Conservation (phyloP, 2,113 vertebrate species). For the Poeciliopsis occidentalis region DNA sequence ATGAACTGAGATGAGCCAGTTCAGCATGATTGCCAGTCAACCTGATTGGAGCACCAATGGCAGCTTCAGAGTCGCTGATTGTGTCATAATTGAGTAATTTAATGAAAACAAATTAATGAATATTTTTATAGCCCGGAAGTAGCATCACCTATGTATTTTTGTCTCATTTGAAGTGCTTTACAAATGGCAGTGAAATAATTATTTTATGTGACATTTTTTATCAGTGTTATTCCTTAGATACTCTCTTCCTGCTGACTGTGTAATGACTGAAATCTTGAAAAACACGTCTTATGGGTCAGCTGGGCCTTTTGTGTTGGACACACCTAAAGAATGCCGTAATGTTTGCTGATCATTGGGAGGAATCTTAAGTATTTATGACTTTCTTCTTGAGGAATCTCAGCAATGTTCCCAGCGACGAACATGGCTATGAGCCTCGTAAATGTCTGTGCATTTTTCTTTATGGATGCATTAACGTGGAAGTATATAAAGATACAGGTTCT, state of each 20-base stretch:
- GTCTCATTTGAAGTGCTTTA: background rate
- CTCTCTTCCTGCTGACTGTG: conserved; percentile 18
- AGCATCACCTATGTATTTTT: background rate
- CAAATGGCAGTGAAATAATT: background rate
- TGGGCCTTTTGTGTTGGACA: conserved; percentile 59
- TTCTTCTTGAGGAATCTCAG: conserved; percentile 59
- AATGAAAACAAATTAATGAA: too few relatives aligned
- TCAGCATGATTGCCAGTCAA: too few relatives aligned
- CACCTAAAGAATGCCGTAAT: conserved; percentile 44
- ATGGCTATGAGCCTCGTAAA: background rate
- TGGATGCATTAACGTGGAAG: conserved; percentile 8
- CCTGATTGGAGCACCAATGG: too few relatives aligned
- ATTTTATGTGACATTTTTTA: conserved; percentile 16
- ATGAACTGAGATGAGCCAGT: too few relatives aligned
- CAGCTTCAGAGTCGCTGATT: too few relatives aligned
- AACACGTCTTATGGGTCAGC: conserved; percentile 72
- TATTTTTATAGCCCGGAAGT: background rate
- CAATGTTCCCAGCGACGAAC: conserved; percentile 44
- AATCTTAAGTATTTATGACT: conserved; percentile 59
- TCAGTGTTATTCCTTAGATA: conserved; percentile 11
- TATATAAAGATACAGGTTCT: background rate
- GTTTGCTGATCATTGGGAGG: conserved; percentile 33
- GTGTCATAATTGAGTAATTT: too few relatives aligned
- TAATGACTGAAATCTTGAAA: conserved; percentile 68
- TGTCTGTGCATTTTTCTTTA: background rate